These are phyloP conservation scores for Mungos mungo DNA, from an alignment of 2,113 vertebrate genomes.

Conservation along the genomic window DNA sequence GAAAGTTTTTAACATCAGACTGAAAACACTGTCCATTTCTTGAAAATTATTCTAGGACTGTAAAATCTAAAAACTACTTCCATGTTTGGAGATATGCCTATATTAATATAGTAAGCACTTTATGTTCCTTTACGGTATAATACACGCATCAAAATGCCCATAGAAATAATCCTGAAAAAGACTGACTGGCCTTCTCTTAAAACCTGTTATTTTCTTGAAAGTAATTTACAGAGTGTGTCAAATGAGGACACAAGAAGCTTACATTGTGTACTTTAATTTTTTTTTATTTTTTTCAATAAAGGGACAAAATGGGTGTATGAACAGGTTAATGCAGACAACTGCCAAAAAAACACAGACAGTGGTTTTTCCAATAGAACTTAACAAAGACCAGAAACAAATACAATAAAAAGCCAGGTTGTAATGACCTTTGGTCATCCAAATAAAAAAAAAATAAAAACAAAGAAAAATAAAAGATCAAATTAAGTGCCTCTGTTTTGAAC, in stretches of 20 bases:
- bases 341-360: constrained; percentile 99
- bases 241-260: constrained; percentile 92
- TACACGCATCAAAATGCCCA: constrained; percentile 78
- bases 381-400: constrained; percentile 99
- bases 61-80: constrained; percentile 78
- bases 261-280: constrained; percentile 94
- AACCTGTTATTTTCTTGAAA: constrained; percentile 82
- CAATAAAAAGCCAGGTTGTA: constrained; percentile 96
- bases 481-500: constrained; percentile 97
- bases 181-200: constrained; percentile 85
- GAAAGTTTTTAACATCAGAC: constrained; percentile 65
- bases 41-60: constrained; percentile 63
- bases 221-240: constrained; percentile 86
- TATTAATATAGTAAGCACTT: constrained; percentile 75
- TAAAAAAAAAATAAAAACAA: constrained; percentile 86
- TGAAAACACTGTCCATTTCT: constrained; percentile 67
- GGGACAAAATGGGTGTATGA: constrained; percentile 99
- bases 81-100: constrained; percentile 73
- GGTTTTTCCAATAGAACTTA: constrained; percentile 99
- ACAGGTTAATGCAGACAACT: constrained; percentile 99
- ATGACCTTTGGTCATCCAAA: constrained; percentile 99
- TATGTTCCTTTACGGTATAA: constrained; percentile 75
- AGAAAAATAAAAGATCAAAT: constrained; percentile 93
- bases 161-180: constrained; percentile 78
- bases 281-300: constrained; percentile 99